Base-by-base conservation (phyloP, 2,797 vertebrate species). In the Triplophysa bombifrons region DNA sequence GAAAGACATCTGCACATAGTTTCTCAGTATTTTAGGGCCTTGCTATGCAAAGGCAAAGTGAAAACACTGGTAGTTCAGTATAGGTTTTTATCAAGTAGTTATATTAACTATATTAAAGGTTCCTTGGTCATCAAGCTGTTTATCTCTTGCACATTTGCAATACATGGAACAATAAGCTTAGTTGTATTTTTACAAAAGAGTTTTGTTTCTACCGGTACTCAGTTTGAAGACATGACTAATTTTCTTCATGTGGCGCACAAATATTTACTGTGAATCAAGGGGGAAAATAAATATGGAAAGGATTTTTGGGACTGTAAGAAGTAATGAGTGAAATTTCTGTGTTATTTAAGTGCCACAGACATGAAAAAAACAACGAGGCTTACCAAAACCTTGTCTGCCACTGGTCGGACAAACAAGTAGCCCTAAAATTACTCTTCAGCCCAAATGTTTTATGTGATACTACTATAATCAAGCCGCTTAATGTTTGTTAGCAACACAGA, bases 231-330 rank as follows among this genome's bases (percentile, higher is more conserved):
- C 16, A 64, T 64, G 34, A 61, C 20, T 56, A 6, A 34, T 56
- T 55, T 25, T 41, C 44, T 34, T 51, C 50, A 12, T 50, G 55
- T 22, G 34, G 64, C 13, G 72, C 76, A 79, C 72, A 72, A 27
- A 19, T 64, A 72, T 75, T 65, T 65, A 80, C 77, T 83, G 72
- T 83, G 76, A 80, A 82, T 64, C 41, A 53, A 60, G 25, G 19
- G 3, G 76, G 41, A 30, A 72, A 20, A 44, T 14, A 53, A 51
- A 51, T n/a, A 13, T 56, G 14, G 20, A 67, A 20, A 46, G 55
- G 2, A n/a, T 53, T 58, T 67, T 56, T 38, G 27, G 58, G 14
- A 34, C 30, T 69, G 56, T 38, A 58, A 61, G 53, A 10, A 46
- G 14, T 10, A 17, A 27, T 5, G 16, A 50, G 19, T 64, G 17